These are phyloP conservation scores for Ptychadena robeensis DNA, from an alignment of 2,797 vertebrate genomes.

Conservation along the genomic window DNA sequence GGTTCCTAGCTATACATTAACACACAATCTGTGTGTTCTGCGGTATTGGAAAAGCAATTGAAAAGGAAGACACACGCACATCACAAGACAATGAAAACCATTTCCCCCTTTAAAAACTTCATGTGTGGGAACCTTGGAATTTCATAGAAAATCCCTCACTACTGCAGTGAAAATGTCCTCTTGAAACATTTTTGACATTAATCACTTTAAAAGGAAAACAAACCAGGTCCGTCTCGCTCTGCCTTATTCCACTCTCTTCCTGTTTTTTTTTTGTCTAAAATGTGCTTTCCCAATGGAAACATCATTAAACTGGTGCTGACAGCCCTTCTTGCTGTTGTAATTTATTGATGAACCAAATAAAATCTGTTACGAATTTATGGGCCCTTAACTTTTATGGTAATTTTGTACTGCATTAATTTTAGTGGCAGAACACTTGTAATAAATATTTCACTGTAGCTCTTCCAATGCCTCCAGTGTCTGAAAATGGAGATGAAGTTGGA, in stretches of 20 bases:
- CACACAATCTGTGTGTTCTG: slow-evolving; percentile 31
- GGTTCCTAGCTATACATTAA: slow-evolving; percentile 23
- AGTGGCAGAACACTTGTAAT: not conserved
- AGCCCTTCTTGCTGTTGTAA: slow-evolving; percentile 14
- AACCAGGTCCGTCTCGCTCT: not conserved
- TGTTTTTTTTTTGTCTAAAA: slow-evolving; percentile 5
- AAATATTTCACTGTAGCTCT: not conserved
- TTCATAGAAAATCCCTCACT: slow-evolving; percentile 17
- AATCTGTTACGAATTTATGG: slow-evolving; percentile 5
- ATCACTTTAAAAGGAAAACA: slow-evolving; percentile 29
- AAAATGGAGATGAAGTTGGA: not conserved
- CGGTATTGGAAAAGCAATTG: slow-evolving; percentile 38
- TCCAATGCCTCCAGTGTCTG: not conserved
- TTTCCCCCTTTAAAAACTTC: slow-evolving; percentile 8
- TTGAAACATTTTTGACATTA: slow-evolving; percentile 32
- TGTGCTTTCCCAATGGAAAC: not conserved
- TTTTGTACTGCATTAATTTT: slow-evolving; percentile 21
- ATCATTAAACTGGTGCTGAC: slow-evolving; percentile 30
- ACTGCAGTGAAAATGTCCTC: slow-evolving; percentile 30
- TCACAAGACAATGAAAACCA: slow-evolving; percentile 21
- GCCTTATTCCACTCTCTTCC: not conserved
- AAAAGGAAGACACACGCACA: slow-evolving; percentile 30
- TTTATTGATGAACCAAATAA: slow-evolving; percentile 26
- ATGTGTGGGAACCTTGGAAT: slow-evolving; percentile 25
- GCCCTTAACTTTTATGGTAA: slow-evolving; percentile 1